phyloP scores from a whole-genome alignment of 2,113 vertebrate species.

The Bostrychus sinensis region DNA sequence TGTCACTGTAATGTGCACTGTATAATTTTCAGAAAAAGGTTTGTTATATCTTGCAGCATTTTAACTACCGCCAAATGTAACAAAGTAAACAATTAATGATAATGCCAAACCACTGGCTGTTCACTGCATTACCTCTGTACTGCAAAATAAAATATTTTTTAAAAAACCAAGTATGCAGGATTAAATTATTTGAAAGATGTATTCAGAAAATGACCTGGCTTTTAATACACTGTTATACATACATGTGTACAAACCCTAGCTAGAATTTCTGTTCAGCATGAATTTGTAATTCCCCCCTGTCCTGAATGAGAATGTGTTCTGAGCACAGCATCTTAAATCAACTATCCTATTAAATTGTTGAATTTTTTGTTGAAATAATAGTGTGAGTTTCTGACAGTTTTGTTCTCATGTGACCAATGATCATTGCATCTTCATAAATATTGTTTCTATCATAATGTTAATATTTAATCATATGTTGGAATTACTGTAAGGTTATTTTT shows the following conservation, averaged over 20 bases:
- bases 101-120: too few relatives aligned
- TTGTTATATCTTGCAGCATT: too few relatives aligned
- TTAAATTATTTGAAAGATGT: not conserved
- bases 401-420: constrained; percentile 33
- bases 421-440: constrained; percentile 32
- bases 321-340: constrained; percentile 26
- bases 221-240: constrained; percentile 8
- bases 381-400: constrained; percentile 31
- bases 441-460: not conserved
- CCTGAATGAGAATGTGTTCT: constrained; percentile 38
- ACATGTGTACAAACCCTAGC: not conserved
- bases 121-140: not conserved
- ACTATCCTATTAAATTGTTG: constrained; percentile 17
- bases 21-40: too few relatives aligned
- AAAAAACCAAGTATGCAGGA: too few relatives aligned
- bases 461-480: constrained; percentile 10
- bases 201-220: not conserved
- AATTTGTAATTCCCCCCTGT: constrained; percentile 37
- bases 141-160: not conserved
- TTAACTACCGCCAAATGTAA: too few relatives aligned
- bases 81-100: too few relatives aligned
- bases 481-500: constrained; percentile 51
- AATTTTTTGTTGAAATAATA: not conserved
- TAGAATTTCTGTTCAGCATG: constrained; percentile 27
- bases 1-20: not conserved